Percentiles rank a stretch among this genome's conserved stretches.
These are phyloP conservation scores for Dasypolia templi DNA, from an alignment of 2,888 invertebrate genomes.

Conservation along the genomic window DNA sequence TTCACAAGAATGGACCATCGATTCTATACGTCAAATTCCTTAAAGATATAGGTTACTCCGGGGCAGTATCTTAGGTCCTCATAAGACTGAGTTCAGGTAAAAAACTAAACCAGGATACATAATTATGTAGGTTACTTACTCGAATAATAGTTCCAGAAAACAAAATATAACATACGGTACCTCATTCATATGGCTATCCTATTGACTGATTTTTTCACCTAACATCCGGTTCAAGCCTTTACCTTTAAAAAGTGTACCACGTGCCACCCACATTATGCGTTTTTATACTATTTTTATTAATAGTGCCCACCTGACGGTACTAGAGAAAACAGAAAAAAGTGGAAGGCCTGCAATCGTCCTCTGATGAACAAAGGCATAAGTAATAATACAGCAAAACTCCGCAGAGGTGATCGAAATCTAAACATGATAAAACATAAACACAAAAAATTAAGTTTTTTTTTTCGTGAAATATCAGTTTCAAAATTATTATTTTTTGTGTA, in stretches of 20 bases:
- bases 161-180: slow-evolving; percentile 60
- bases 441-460: too few species aligned
- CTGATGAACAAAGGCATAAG: too few species aligned
- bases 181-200: slow-evolving; percentile 68
- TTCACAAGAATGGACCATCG: neutral
- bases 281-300: slow-evolving; percentile 60
- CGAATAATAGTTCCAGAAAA: neutral
- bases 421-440: too few species aligned
- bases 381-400: too few species aligned
- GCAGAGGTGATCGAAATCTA: too few species aligned
- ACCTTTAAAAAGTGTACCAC: slow-evolving; percentile 72
- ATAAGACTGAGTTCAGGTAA: neutral
- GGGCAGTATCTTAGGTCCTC: neutral
- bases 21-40: neutral
- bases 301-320: slow-evolving; percentile 69
- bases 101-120: neutral
- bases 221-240: slow-evolving; percentile 69
- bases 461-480: too few species aligned
- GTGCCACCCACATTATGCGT: slow-evolving; percentile 71
- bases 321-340: slow-evolving; percentile 27
- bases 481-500: too few species aligned
- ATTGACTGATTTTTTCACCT: slow-evolving; percentile 74
- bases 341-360: neutral
- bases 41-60: neutral
- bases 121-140: neutral